Evolutionary conservation across 2,113 vertebrate genomes (phyloP).

Genomic region (Sylvietta virens): DNA sequence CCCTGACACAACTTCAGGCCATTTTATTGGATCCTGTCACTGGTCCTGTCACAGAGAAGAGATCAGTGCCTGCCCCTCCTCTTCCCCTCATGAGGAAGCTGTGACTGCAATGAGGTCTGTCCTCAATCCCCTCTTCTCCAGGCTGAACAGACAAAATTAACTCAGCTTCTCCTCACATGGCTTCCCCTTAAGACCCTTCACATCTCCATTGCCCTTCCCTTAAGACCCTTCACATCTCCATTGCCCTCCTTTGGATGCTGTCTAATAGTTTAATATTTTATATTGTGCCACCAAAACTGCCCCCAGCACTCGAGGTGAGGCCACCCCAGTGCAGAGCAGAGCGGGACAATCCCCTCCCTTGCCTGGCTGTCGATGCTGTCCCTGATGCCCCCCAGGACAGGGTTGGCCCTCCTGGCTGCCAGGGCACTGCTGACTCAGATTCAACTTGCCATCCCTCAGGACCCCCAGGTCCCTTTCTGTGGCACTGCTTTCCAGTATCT

Average conservation of each 20-base stretch:
- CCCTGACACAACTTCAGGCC: neutral
- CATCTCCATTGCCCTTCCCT: too few relatives aligned
- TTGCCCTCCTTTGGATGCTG: neutral
- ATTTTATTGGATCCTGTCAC: neutral
- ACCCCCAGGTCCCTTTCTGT: neutral
- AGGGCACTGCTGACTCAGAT: neutral
- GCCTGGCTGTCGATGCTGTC: accelerated
- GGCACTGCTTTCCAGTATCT: neutral
- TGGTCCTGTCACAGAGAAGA: neutral
- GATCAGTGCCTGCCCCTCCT: accelerated
- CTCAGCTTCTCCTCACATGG: accelerated
- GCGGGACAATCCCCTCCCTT: neutral
- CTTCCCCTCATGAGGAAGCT: neutral
- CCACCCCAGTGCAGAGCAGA: accelerated
- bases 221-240: neutral
- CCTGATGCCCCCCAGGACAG: neutral
- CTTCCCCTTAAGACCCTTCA: neutral
- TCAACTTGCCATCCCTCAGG: accelerated
- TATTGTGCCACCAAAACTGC: accelerated
- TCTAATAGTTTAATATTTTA: neutral
- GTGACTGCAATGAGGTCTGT: neutral
- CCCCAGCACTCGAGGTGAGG: accelerated
- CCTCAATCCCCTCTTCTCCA: neutral
- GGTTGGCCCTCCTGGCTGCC: neutral
- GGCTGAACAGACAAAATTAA: neutral